phyloP scores from a whole-genome alignment of 2,797 vertebrate species.

The Steatocranus sp. region DNA sequence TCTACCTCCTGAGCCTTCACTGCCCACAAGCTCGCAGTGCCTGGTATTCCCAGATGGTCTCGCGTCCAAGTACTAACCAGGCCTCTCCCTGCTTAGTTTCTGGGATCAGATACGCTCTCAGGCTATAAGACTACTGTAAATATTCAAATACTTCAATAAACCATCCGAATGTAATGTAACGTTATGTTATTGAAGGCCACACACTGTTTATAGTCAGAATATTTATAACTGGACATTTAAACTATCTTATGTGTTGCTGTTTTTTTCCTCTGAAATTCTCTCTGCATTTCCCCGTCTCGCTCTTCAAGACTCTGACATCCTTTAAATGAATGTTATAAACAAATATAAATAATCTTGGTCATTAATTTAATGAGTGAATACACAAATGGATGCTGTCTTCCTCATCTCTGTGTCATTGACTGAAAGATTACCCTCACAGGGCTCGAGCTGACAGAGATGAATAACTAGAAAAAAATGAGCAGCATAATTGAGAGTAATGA shows the following conservation, averaged over 20 bases:
- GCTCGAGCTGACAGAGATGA: background rate
- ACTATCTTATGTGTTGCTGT: background rate
- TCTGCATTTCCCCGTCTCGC: background rate
- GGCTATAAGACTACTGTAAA: background rate
- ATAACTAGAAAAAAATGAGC: background rate
- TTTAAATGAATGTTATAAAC: background rate
- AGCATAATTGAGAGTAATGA: conserved; percentile 30
- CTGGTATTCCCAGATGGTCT: background rate
- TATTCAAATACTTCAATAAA: background rate
- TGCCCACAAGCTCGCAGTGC: background rate
- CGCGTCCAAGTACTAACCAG: background rate
- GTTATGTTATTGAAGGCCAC: background rate
- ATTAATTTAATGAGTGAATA: conserved; percentile 8
- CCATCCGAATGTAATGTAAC: background rate
- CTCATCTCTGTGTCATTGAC: background rate
- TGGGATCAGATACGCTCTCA: background rate
- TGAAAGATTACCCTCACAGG: background rate
- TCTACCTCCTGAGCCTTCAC: background rate
- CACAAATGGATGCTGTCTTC: background rate
- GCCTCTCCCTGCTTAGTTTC: background rate
- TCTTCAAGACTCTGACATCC: background rate
- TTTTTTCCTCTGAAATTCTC: background rate
- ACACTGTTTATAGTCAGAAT: background rate
- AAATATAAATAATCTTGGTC: background rate
- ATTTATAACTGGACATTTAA: too few relatives aligned